Evolutionary conservation across 2,797 vertebrate genomes (phyloP).

Genomic region (Myotis pilosus): DNA sequence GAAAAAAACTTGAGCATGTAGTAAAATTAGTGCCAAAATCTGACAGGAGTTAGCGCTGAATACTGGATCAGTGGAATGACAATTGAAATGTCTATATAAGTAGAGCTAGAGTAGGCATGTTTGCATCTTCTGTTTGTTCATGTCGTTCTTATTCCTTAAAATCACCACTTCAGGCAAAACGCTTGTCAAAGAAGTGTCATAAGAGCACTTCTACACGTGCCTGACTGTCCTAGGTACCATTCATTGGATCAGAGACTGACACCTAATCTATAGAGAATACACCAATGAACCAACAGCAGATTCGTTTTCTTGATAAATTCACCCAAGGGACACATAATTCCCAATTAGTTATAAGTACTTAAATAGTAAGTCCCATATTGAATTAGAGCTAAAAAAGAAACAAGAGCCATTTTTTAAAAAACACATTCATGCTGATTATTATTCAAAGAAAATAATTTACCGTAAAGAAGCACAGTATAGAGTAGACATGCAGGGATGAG

Average conservation of each 20-base stretch:
- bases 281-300: not conserved
- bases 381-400: not conserved
- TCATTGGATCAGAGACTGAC: not conserved
- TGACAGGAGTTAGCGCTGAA: not conserved
- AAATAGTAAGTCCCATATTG: not conserved
- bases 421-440: too few species aligned
- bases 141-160: not conserved
- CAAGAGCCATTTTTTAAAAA: not conserved
- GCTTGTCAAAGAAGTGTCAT: fast-evolving
- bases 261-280: not conserved
- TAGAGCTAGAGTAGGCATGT: not conserved
- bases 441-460: not conserved
- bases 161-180: not conserved
- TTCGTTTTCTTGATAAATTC: not conserved
- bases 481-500: not conserved
- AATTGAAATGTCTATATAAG: not conserved
- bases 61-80: not conserved
- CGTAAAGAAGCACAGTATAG: not conserved
- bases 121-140: not conserved
- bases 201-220: not conserved
- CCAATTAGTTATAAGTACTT: not conserved
- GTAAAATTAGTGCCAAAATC: not conserved
- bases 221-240: not conserved
- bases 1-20: not conserved
- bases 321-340: not conserved